Percentiles rank a stretch among this genome's conserved stretches.
Evolutionary conservation across 2,797 vertebrate species (phyloP).

Genomic region (Gobionotothen gibberifrons): DNA sequence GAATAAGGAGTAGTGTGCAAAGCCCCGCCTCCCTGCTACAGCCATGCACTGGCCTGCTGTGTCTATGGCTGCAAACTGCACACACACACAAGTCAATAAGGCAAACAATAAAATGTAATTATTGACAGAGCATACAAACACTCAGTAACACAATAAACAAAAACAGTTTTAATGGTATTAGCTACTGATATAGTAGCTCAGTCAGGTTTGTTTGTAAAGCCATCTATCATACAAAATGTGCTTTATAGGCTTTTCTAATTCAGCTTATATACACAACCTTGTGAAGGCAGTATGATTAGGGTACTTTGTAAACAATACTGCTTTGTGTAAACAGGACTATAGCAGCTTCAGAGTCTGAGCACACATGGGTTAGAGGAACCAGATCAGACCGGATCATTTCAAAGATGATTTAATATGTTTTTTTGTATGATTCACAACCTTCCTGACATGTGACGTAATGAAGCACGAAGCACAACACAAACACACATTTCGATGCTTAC

Average conservation of each 20-base stretch:
- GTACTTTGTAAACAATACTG: constrained; percentile 10
- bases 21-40: constrained; percentile 95
- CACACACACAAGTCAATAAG: constrained; percentile 5
- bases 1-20: constrained; percentile 97
- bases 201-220: not conserved
- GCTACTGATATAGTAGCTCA: not conserved
- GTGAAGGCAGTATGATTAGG: not conserved
- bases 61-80: constrained; percentile 96
- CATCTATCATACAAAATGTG: not conserved
- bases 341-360: not conserved
- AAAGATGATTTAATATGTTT: not conserved
- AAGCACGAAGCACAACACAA: not conserved
- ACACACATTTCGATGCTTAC: constrained; percentile 82
- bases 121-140: not conserved
- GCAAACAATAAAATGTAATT: not conserved
- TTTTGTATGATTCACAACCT: not conserved
- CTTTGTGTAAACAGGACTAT: not conserved
- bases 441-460: not conserved
- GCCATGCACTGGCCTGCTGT: constrained; percentile 95
- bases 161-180: constrained; percentile 5
- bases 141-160: not conserved
- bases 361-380: not conserved
- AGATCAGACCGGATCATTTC: not conserved
- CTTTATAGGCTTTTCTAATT: not conserved
- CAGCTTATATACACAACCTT: constrained; percentile 6